phyloP scores from a whole-genome alignment of 1,140 invertebrate genomes.

The Pararge aegeria region DNA sequence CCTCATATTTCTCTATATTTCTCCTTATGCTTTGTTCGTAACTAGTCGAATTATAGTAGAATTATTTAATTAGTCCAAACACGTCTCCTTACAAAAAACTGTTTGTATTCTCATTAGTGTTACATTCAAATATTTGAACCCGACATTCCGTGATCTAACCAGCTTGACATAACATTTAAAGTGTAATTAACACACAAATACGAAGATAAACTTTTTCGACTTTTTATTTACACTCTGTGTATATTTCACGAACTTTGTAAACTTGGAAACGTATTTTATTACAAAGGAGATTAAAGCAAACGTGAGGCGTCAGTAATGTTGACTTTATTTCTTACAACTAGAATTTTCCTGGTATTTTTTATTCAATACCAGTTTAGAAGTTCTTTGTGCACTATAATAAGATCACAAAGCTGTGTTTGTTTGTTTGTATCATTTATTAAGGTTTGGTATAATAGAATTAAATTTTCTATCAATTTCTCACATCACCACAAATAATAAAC shows the following conservation, averaged over 20 bases:
- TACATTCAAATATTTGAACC: slow-evolving; percentile 9
- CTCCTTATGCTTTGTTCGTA: background rate
- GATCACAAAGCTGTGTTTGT: no score
- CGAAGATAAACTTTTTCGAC: slow-evolving; percentile 18
- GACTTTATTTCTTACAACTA: background rate
- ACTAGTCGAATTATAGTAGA: background rate
- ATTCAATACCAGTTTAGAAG: background rate
- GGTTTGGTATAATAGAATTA: no score
- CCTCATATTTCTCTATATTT: no score
- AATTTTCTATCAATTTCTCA: no score
- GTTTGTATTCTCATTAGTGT: slow-evolving; percentile 4
- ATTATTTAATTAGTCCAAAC: background rate
- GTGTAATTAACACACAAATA: slow-evolving; percentile 25
- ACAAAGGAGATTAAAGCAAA: background rate
- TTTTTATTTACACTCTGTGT: slow-evolving; percentile 15
- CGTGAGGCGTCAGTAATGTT: background rate
- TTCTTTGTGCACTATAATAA: background rate
- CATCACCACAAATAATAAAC: no score
- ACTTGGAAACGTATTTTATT: background rate
- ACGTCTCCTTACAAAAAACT: background rate
- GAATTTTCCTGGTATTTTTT: background rate
- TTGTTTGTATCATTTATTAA: no score
- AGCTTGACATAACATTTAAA: slow-evolving; percentile 9
- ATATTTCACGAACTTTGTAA: background rate
- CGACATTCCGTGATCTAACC: slow-evolving; percentile 6